Evolutionary conservation across 2,888 invertebrate species (phyloP), one percentile per base, ranked within the genome.

Genomic region (Eupsilia transversa): DNA sequence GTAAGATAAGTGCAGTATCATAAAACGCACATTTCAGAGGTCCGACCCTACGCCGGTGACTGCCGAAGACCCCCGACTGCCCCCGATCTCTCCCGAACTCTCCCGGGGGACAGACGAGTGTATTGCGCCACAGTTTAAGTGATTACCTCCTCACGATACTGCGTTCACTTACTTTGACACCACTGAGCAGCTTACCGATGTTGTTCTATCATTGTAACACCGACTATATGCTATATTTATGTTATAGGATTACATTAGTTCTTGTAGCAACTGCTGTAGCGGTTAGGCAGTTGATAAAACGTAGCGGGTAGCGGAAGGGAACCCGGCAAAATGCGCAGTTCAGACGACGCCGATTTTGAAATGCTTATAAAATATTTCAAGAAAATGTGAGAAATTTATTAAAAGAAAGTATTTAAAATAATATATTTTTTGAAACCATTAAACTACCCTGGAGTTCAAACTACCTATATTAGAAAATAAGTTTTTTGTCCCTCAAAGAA

Each of bases 51-150:
- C 20, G 59, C 14, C 43, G 27, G 66, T 33, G 43, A 38, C 7
- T 41, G 30, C 54, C 63, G 63, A 68, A 30, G 33, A 27, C 33
- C 38, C 49, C 65, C 63, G 66, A 64, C 20, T 27, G 43, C 20
- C 20, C 12, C 80, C 68, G 77, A 66, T 41, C 35, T 12, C 46
- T 4, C 9, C 59, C 78, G 77, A 74, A 46, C 43, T n/a, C 43
- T 66, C 87, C 88, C 88, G 66, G 67, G 87, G 87, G 89, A 72
- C 63, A 7, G 30, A 43, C 70, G 73, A 85, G 85, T 82, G 87
- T 86, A 88, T 85, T 88, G 79, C 84, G 67, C 64, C 74, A 70
- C 72, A 71, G 79, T 82, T 81, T 87, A 87, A 88, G 87, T 87
- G 87, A 88, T 88, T 88, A 82, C 88, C 82, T 78, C 77, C 67